Evolutionary conservation across 1,140 invertebrate species (phyloP).

Genomic region (Pentalonia nigronervosa): DNA sequence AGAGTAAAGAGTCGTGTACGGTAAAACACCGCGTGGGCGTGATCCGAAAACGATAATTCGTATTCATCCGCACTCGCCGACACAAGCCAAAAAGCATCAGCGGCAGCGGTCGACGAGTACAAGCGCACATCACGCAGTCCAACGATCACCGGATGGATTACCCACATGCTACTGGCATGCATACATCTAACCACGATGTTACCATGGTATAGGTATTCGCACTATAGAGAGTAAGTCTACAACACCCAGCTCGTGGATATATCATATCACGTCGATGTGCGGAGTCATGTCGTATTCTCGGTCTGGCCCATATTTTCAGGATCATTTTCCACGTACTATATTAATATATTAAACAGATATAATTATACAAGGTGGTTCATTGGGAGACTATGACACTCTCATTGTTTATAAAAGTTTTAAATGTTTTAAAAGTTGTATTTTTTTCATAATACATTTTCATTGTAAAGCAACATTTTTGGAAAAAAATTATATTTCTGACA

Average conservation of each 20-base stretch:
- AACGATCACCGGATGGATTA: background rate
- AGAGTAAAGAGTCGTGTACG: constrained; percentile 9
- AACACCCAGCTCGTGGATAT: background rate
- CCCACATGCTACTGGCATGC: background rate
- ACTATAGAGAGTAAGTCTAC: background rate
- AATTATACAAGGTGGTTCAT: background rate
- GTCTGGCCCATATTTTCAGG: background rate
- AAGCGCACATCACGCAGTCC: background rate
- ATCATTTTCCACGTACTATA: background rate
- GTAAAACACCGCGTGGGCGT: constrained; percentile 4
- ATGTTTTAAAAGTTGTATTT: background rate
- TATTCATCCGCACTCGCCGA: background rate
- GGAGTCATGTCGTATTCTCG: background rate
- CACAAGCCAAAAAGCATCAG: background rate
- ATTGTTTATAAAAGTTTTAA: no score
- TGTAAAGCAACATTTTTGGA: background rate
- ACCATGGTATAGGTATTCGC: background rate
- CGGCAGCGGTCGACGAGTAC: background rate
- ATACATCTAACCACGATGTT: background rate
- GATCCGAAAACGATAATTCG: constrained; percentile 49
- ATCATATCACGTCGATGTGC: background rate
- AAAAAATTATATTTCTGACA: background rate
- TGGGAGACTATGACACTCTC: background rate
- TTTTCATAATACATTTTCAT: background rate
- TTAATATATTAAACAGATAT: no score